Base-by-base conservation (phyloP, 1,140 invertebrate genomes). In the Orchesella cincta region DNA sequence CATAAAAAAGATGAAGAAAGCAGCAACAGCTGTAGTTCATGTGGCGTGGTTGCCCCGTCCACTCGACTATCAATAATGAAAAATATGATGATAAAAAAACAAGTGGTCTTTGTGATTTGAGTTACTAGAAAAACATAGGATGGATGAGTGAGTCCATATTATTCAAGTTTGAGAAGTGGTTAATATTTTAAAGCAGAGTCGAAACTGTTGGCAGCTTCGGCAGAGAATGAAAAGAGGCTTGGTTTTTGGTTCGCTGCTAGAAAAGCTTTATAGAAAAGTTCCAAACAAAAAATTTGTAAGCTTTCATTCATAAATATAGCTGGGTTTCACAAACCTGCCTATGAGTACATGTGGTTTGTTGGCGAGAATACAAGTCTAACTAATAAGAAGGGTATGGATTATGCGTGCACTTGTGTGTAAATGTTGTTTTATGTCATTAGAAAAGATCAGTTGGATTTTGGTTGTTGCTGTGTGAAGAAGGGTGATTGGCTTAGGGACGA, bases 301-400 rank as follows among this genome's bases (percentile, higher is more conserved):
- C 62, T 8, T 67, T 67, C 62, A 67, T 67, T 67, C 62, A 67
- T 67, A 67, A 67, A 67, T 67, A n/a, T 3, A 57, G 12, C 12
- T 12, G 18, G 18, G 5, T 46, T 46, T 8, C 39, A 8, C 5
- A 8, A 46, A 46, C 5, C 18, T 46, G 39, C 39, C 39, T 46
- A 46, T 57, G n/a, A 57, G 54, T 57, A 57, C 18, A 46, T 46
- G 39, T 46, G 8, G 8, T 46, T 46, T 46, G 39, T 46, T 12
- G 8, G 8, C 39, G 8, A 12, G 39, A 46, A 12, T 46, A 20
- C 39, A 20, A 46, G 39, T 8, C 8, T 8, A 8, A 12, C 20
- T 46, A 12, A 46, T 46, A 46, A 46, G 39, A 46, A 12, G 39
- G 20, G 8, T 8, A 20, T 46, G 39, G 20, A 12, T 57, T 5